Evolutionary conservation across 2,797 vertebrate genomes (phyloP).

Genomic region (Gymnoscopelus braueri): DNA sequence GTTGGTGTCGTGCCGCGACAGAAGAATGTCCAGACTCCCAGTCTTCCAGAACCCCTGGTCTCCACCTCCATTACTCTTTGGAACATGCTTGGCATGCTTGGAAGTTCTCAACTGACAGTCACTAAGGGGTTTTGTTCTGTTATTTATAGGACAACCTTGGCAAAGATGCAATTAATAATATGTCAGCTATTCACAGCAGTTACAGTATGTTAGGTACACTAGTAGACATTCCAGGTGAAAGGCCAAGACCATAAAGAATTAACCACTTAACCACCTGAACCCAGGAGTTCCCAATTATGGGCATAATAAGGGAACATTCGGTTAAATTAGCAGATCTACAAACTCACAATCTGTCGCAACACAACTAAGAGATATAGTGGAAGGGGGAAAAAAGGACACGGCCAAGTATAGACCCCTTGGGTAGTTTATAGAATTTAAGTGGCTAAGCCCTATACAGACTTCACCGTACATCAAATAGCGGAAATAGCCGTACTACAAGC

Average conservation of each 20-base stretch:
- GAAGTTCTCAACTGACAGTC: conserved; percentile 38
- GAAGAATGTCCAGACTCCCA: conserved; percentile 63
- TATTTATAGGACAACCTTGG: conserved; percentile 73
- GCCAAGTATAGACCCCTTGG: no score
- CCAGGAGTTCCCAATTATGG: neutral
- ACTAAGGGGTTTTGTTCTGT: conserved; percentile 60
- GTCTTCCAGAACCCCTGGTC: conserved; percentile 66
- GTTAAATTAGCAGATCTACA: no score
- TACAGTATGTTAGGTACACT: conserved; percentile 20
- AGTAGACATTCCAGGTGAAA: conserved; percentile 44
- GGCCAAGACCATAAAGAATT: conserved; percentile 27
- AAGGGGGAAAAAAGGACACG: no score
- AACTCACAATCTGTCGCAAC: no score
- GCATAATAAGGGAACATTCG: no score
- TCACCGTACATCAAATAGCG: no score
- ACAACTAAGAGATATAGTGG: no score
- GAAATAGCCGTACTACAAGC: no score
- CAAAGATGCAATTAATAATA: conserved; percentile 67
- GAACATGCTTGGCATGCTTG: conserved; percentile 80
- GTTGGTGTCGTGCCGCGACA: conserved; percentile 62
- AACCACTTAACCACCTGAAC: conserved; percentile 44
- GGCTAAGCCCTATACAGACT: no score
- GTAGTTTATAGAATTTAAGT: no score
- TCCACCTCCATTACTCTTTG: conserved; percentile 68
- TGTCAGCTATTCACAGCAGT: conserved; percentile 54